A percentile compares a stretch with the other conserved stretches of the same genome.
Evolutionary conservation across 2,797 vertebrate genomes (phyloP).

Genomic region (Cheracebus regulus): DNA sequence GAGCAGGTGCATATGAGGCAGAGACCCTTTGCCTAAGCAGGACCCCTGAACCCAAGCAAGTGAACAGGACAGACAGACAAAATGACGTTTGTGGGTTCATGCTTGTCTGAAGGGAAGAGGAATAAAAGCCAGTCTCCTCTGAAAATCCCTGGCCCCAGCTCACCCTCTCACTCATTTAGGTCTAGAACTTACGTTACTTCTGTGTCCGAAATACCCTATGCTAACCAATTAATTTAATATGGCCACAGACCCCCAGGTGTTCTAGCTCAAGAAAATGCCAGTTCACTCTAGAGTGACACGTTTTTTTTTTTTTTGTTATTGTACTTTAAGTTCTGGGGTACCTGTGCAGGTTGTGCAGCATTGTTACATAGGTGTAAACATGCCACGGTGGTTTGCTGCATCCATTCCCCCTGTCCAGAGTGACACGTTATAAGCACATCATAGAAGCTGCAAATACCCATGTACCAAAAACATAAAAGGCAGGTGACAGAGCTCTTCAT

Average conservation of each 20-base stretch:
- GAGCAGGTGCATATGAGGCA: background rate
- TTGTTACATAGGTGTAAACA: too few species aligned
- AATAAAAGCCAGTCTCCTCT: background rate
- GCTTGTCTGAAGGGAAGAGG: background rate
- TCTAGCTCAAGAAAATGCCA: accelerated
- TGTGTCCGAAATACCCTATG: too few species aligned
- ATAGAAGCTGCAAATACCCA: background rate
- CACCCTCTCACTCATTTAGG: background rate
- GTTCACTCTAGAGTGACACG: background rate
- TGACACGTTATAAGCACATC: background rate
- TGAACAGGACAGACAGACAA: background rate
- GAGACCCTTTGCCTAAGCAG: background rate
- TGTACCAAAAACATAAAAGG: background rate
- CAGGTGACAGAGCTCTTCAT: too few species aligned
- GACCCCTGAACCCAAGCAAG: background rate
- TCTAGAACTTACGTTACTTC: too few species aligned
- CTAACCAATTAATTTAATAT: background rate
- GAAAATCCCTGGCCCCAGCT: accelerated
- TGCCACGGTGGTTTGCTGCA: too few species aligned
- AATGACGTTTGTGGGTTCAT: background rate
- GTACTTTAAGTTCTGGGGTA: too few species aligned
- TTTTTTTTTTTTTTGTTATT: too few species aligned
- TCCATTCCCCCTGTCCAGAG: too few species aligned
- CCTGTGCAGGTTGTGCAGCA: too few species aligned
- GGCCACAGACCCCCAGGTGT: background rate